Evolutionary conservation across 1,140 invertebrate species (phyloP).

Genomic region (Globodera rostochiensis): DNA sequence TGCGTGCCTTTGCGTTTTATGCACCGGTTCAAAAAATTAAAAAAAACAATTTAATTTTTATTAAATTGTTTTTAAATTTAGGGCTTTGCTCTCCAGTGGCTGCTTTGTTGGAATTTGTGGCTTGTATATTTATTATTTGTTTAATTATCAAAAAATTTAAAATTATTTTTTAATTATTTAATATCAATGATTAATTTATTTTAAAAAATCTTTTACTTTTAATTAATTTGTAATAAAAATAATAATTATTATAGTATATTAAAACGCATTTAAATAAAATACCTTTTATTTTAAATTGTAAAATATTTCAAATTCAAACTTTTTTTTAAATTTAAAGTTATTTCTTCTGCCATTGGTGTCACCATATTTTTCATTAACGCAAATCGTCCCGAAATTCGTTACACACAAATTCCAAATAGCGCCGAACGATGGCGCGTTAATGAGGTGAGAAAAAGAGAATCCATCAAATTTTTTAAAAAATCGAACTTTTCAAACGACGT

Average conservation of each 20-base stretch:
- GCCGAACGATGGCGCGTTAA: slow-evolving; percentile 20
- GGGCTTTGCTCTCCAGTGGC: slow-evolving; percentile 23
- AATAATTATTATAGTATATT: too few species aligned
- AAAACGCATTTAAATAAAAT: too few species aligned
- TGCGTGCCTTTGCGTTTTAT: slow-evolving; percentile 20
- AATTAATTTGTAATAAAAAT: too few species aligned
- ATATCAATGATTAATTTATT: too few species aligned
- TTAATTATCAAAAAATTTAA: neutral
- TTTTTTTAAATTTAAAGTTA: neutral
- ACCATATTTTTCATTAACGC: slow-evolving; percentile 26
- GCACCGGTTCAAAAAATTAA: slow-evolving; percentile 15
- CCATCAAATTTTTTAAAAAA: neutral
- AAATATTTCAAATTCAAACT: neutral
- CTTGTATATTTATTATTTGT: slow-evolving; percentile 12
- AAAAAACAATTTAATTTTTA: neutral
- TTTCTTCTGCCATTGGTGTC: slow-evolving; percentile 25
- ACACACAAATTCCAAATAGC: slow-evolving; percentile 20
- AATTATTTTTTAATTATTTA: neutral
- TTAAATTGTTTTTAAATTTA: neutral
- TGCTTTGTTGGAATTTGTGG: slow-evolving; percentile 16
- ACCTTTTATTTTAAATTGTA: too few species aligned
- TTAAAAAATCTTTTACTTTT: too few species aligned
- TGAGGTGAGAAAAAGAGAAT: neutral
- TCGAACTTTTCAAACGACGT: too few species aligned
- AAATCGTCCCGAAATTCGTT: slow-evolving; percentile 30